These are phyloP conservation scores for Pygathrix nemaeus DNA, from an alignment of 2,113 vertebrate species.

Conservation along the genomic window DNA sequence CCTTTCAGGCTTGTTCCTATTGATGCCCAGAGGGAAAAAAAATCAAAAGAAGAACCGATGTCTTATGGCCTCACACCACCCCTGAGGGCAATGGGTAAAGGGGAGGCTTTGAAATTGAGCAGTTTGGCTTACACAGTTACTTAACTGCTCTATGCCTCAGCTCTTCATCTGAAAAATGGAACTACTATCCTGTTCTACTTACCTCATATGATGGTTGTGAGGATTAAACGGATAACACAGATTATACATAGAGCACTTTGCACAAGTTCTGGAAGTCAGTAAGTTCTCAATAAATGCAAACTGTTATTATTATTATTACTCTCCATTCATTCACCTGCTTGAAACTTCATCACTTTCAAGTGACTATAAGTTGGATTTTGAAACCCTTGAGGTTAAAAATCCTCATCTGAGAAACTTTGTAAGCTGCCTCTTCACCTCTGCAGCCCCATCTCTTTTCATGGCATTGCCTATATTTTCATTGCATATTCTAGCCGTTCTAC, in stretches of 20 bases:
- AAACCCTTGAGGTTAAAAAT: background rate
- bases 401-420: background rate
- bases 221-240: background rate
- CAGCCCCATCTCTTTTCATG: background rate
- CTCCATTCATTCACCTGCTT: background rate
- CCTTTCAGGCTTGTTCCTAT: background rate
- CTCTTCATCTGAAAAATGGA: background rate
- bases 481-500: background rate
- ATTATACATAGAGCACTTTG: background rate
- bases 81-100: background rate
- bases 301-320: background rate
- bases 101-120: background rate
- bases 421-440: background rate
- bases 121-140: background rate
- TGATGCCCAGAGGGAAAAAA: background rate
- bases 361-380: background rate
- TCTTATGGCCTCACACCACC: background rate
- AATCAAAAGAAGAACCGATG: background rate
- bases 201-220: background rate
- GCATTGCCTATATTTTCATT: background rate
- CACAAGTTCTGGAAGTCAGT: background rate
- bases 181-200: background rate
- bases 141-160: background rate
- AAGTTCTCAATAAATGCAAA: background rate
- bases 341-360: background rate